A percentile compares a stretch with the other conserved stretches of the same genome.
These are phyloP conservation scores for Tortrix viridana DNA, from an alignment of 2,888 invertebrate genomes.

Conservation along the genomic window DNA sequence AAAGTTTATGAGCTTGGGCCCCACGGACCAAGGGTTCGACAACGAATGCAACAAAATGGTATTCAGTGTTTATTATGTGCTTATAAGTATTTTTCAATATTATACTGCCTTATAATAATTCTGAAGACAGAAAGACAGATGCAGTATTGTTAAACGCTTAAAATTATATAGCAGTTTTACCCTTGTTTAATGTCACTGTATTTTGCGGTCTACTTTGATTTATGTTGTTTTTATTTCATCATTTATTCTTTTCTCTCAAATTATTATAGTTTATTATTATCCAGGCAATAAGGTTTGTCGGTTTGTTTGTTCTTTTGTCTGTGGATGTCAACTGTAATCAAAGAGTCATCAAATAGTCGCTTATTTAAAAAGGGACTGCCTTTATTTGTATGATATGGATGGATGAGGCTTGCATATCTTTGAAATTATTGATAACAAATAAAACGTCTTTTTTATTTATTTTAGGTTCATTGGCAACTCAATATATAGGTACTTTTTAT, in stretches of 20 bases:
- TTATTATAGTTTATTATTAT: constrained; percentile 12
- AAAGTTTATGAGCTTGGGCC: too few species aligned
- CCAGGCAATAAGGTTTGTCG: constrained; percentile 14
- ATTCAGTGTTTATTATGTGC: too few species aligned
- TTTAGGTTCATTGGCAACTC: too few species aligned
- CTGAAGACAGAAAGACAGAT: neutral
- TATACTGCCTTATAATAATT: too few species aligned
- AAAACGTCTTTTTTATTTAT: too few species aligned
- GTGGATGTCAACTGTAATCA: constrained; percentile 19
- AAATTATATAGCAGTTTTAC: neutral
- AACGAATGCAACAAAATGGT: too few species aligned
- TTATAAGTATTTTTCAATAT: too few species aligned
- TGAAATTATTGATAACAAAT: too few species aligned
- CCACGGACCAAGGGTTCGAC: too few species aligned
- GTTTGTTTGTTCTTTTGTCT: constrained; percentile 15
- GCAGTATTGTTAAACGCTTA: neutral
- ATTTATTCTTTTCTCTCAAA: constrained; percentile 11
- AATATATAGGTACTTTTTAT: too few species aligned
- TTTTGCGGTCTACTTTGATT: constrained; percentile 11
- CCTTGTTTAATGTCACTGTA: constrained; percentile 14
- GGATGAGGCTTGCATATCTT: too few species aligned
- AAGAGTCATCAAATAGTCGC: neutral
- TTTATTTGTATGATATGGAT: too few species aligned
- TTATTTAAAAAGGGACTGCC: neutral
- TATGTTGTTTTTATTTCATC: constrained; percentile 13